A percentile compares a stretch with the other conserved stretches of the same genome.
Conservation (phyloP, 2,113 vertebrate species). For the Salvelinus namaycush region DNA sequence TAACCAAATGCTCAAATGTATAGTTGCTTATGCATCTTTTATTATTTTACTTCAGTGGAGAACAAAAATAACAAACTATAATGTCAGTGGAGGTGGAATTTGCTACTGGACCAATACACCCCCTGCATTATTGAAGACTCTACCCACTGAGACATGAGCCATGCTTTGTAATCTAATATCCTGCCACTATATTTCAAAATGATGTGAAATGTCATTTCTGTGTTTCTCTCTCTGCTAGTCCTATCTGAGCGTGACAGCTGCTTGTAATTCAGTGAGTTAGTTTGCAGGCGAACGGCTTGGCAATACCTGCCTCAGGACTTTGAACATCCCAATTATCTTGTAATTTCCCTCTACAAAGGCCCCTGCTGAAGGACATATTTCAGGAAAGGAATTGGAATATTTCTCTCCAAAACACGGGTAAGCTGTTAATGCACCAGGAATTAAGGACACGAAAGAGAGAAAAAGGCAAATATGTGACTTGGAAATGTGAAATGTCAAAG, state of each 20-base stretch:
- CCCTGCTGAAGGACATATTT: conserved; percentile 11
- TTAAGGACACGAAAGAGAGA: conserved; percentile 14
- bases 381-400: conserved; percentile 17
- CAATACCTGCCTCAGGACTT: conserved; percentile 35
- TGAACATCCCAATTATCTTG: conserved; percentile 23
- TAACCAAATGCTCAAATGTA: conserved; percentile 25
- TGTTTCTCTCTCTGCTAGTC: conserved; percentile 19
- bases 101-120: conserved; percentile 34
- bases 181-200: conserved; percentile 53
- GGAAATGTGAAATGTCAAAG: conserved; percentile 17
- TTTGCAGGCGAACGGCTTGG: conserved; percentile 19
- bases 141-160: conserved; percentile 40
- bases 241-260: conserved; percentile 47
- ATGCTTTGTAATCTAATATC: conserved; percentile 52
- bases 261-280: conserved; percentile 31
- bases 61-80: conserved; percentile 52
- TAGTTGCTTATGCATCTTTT: conserved; percentile 47
- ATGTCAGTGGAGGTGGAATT: conserved; percentile 41
- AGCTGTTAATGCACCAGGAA: conserved; percentile 20
- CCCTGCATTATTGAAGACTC: conserved; percentile 56
- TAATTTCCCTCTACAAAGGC: conserved; percentile 8
- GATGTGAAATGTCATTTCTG: conserved; percentile 41
- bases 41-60: conserved; percentile 33
- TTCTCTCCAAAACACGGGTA: conserved; percentile 1
- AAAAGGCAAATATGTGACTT: conserved; percentile 13